Evolutionary conservation across 2,888 invertebrate genomes (phyloP).

Genomic region (Napeogenes sylphis): DNA sequence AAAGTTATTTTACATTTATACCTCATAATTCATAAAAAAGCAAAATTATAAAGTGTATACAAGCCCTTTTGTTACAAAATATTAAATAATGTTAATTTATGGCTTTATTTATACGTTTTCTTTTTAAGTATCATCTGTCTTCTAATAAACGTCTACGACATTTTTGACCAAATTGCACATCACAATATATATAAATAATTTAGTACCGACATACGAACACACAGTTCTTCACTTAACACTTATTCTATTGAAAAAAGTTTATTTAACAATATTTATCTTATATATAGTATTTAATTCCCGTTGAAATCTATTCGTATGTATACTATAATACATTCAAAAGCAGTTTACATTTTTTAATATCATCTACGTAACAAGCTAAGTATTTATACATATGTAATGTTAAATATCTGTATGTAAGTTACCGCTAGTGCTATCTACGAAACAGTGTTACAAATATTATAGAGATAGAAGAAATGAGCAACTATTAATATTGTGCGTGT

Average conservation of each 20-base stretch:
- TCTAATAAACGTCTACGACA: slow-evolving; percentile 34
- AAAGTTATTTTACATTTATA: slow-evolving; percentile 3
- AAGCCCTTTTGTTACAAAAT: slow-evolving; percentile 6
- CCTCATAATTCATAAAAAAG: slow-evolving; percentile 5
- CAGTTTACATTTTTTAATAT: no score
- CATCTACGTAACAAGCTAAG: no score
- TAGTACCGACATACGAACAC: slow-evolving; percentile 38
- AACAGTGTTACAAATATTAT: neutral
- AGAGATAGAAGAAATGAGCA: neutral
- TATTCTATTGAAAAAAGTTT: neutral
- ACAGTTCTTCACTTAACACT: slow-evolving; percentile 31
- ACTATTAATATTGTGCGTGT: neutral
- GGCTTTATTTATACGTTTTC: no score
- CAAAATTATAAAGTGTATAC: slow-evolving; percentile 8
- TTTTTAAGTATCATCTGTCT: slow-evolving; percentile 11
- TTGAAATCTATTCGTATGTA: no score
- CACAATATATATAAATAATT: slow-evolving; percentile 33
- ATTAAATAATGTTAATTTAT: neutral
- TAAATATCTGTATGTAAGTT: neutral
- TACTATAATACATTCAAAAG: no score
- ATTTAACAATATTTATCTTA: neutral
- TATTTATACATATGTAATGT: no score
- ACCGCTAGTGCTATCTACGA: neutral
- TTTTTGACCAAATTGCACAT: slow-evolving; percentile 36
- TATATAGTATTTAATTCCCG: neutral